Evolutionary conservation across 2,888 invertebrate species (phyloP).

Genomic region (Lasiommata megera): DNA sequence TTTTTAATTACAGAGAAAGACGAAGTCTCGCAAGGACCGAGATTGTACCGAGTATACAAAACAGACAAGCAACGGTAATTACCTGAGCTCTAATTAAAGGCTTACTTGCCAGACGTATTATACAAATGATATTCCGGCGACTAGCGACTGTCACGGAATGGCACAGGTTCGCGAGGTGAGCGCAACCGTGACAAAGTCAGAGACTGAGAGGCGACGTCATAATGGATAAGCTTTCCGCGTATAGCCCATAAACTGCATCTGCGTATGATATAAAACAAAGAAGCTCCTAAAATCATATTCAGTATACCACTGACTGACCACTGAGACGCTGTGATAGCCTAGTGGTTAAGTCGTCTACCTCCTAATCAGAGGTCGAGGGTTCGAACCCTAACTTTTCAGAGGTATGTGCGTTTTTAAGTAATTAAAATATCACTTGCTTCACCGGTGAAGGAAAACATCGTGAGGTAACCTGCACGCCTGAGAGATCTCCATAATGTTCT

Average conservation of each 20-base stretch:
- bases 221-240: slow-evolving; percentile 28
- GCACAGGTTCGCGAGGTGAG: slow-evolving; percentile 44
- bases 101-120: slow-evolving; percentile 32
- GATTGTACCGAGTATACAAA: slow-evolving; percentile 10
- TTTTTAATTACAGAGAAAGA: slow-evolving; percentile 16
- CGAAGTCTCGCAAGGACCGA: slow-evolving; percentile 2
- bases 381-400: no score
- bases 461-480: no score
- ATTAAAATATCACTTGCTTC: no score
- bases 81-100: slow-evolving; percentile 36
- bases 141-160: slow-evolving; percentile 61
- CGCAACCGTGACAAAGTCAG: slow-evolving; percentile 42
- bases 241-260: not conserved
- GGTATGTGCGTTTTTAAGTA: no score
- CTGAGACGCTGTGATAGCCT: no score
- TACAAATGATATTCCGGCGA: slow-evolving; percentile 46
- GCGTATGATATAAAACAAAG: no score
- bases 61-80: slow-evolving; percentile 30
- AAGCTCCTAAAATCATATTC: no score
- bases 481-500: no score
- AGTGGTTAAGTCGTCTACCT: no score
- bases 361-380: no score
- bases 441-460: no score
- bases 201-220: slow-evolving; percentile 24
- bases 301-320: no score